Percentiles rank a stretch among this genome's conserved stretches.
Conservation (phyloP, 2,888 invertebrate genomes). For the Fragum sueziense region DNA sequence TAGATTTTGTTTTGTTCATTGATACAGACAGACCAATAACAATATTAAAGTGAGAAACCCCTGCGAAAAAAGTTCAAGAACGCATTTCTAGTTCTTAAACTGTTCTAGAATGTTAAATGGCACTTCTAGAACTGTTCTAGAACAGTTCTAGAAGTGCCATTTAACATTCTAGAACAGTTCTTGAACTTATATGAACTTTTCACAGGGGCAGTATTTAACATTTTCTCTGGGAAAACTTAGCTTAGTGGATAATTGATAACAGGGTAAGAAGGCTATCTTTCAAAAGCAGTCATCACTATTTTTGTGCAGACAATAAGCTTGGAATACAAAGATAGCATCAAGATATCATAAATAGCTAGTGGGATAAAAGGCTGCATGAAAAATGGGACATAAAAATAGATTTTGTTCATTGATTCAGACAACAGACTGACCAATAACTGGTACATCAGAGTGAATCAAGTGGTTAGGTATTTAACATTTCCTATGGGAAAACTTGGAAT, state of each 20-base stretch:
- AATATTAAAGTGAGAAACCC: background rate
- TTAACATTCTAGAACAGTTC: no score
- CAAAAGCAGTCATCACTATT: no score
- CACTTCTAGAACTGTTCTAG: no score
- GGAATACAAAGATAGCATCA: no score
- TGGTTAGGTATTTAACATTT: background rate
- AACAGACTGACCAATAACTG: background rate
- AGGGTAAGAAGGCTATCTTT: background rate
- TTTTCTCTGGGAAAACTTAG: background rate
- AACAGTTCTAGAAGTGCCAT: no score
- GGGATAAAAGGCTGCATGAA: no score
- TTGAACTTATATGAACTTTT: no score
- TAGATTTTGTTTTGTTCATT: background rate
- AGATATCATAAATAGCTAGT: no score
- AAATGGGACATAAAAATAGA: background rate
- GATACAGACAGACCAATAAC: background rate
- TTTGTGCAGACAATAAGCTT: no score
- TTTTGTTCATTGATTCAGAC: background rate
- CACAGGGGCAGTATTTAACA: background rate
- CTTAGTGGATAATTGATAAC: background rate
- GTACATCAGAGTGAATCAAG: background rate
- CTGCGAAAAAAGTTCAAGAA: no score
- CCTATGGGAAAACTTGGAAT: background rate
- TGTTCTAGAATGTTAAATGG: no score
- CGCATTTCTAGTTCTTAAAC: no score